These are phyloP conservation scores for Drosophila meridiana DNA, from an alignment of 2,888 invertebrate species.

Conservation along the genomic window DNA sequence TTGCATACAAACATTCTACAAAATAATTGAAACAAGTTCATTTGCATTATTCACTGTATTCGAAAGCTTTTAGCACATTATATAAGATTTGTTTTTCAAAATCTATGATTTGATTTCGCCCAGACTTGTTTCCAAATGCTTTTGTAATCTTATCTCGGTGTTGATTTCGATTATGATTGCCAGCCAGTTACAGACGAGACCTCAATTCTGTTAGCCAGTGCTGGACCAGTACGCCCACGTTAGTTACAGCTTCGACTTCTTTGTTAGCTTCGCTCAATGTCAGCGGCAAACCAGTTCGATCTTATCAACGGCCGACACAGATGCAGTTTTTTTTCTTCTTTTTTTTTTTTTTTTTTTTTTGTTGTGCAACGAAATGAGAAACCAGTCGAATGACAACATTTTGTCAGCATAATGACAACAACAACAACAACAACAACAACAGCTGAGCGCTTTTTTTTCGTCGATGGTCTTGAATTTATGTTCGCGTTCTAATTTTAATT, in stretches of 20 bases:
- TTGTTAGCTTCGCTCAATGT: constrained; percentile 22
- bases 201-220: constrained; percentile 15
- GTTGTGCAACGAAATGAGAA: constrained; percentile 65
- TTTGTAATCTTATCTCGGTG: constrained; percentile 43
- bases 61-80: background rate
- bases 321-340: constrained; percentile 35
- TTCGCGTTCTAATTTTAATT: constrained; percentile 80
- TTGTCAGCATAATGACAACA: constrained; percentile 62
- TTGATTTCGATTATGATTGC: constrained; percentile 31
- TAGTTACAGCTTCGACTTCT: background rate
- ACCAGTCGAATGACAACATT: constrained; percentile 73
- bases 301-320: constrained; percentile 41
- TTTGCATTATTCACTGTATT: background rate
- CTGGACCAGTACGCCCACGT: constrained; percentile 49
- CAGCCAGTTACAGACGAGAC: constrained; percentile 2
- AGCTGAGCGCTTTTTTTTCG: constrained; percentile 34
- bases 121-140: background rate
- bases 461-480: constrained; percentile 68
- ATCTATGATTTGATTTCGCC: background rate
- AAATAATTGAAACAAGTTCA: background rate
- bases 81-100: background rate
- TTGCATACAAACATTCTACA: background rate
- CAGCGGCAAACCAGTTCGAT: constrained; percentile 43
- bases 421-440: constrained; percentile 51
- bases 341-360: background rate